phyloP scores from a whole-genome alignment of 2,888 invertebrate species.

The Entomobrya proxima region DNA sequence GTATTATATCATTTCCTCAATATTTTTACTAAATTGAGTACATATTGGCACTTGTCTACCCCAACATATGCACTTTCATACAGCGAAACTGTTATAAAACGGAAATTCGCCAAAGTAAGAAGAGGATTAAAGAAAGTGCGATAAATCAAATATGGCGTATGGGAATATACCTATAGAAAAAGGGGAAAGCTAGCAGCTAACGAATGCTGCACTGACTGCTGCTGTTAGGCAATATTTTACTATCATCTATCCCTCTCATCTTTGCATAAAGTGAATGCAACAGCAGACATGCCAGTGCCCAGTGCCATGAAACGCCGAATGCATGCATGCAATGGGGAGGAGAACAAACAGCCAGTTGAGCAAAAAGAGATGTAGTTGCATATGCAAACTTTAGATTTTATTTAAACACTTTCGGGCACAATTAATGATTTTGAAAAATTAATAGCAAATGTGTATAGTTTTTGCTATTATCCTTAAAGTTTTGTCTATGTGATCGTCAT shows the following conservation, averaged over 20 bases:
- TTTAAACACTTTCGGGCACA: no score
- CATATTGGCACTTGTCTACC: neutral
- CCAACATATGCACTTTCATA: neutral
- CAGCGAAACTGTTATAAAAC: neutral
- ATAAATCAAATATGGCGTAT: conserved; percentile 50
- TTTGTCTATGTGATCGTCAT: no score
- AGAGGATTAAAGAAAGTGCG: conserved; percentile 1
- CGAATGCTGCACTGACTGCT: neutral
- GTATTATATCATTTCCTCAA: neutral
- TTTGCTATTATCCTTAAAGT: no score
- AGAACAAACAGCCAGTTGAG: neutral
- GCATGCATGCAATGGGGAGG: conserved; percentile 1
- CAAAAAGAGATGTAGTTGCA: neutral
- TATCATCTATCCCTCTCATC: neutral
- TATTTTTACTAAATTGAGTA: neutral
- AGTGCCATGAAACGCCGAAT: no score
- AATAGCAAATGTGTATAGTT: no score
- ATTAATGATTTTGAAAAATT: no score
- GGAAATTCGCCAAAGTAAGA: neutral
- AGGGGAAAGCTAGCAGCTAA: conserved; percentile 15
- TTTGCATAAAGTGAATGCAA: conserved; percentile 4
- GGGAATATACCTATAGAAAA: conserved; percentile 1
- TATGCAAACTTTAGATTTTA: neutral
- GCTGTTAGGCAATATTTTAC: conserved; percentile 8
- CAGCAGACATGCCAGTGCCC: neutral